Evolutionary conservation across 2,797 vertebrate species (phyloP).

Genomic region (Zalophus californianus): DNA sequence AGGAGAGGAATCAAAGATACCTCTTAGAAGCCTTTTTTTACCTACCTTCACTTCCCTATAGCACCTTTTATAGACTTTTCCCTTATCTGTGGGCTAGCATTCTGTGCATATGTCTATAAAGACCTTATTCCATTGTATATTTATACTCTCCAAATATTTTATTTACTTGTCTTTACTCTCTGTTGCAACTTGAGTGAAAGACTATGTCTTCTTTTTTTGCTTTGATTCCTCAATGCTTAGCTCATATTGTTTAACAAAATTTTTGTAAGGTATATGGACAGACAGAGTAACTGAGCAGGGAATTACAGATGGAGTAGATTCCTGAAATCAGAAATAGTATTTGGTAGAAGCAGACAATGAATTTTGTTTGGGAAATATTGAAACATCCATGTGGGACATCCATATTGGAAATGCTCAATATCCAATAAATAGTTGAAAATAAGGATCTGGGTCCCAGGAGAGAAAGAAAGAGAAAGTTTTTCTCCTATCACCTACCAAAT

Average conservation of each 20-base stretch:
- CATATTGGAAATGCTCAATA: neutral
- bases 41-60: neutral
- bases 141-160: neutral
- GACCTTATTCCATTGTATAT: neutral
- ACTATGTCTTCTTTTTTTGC: neutral
- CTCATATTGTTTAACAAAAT: neutral
- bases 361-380: slow-evolving; percentile 28
- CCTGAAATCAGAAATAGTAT: neutral
- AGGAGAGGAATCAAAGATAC: neutral
- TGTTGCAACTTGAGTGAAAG: neutral
- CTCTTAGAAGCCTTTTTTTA: slow-evolving; percentile 21
- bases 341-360: neutral
- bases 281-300: neutral
- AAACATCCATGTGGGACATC: neutral
- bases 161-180: neutral
- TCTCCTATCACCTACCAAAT: neutral
- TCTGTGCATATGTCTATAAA: neutral
- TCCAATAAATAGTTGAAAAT: slow-evolving; percentile 44
- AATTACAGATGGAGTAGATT: slow-evolving; percentile 21
- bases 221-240: neutral
- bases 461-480: neutral
- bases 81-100: neutral
- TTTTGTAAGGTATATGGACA: neutral
- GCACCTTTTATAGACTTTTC: neutral
- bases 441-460: neutral